Percentiles rank a stretch among this genome's conserved stretches.
These are phyloP conservation scores for Hipposideros armiger DNA, from an alignment of 2,113 vertebrate genomes.

Conservation along the genomic window DNA sequence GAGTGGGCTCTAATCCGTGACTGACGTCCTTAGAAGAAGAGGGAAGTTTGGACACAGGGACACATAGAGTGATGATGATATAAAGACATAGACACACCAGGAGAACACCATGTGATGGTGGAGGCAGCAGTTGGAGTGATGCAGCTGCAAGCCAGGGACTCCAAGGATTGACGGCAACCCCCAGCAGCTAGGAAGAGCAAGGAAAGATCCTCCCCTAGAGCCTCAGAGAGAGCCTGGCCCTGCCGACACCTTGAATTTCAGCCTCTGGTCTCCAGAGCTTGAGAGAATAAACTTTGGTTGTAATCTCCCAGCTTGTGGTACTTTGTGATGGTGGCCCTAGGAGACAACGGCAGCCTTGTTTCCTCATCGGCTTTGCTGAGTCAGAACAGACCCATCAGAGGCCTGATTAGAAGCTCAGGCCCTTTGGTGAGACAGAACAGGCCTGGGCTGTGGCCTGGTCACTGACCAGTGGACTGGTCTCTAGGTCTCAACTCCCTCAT, in stretches of 20 bases:
- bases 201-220: not conserved
- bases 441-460: not conserved
- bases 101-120: not conserved
- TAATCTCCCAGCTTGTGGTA: not conserved
- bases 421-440: not conserved
- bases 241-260: not conserved
- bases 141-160: not conserved
- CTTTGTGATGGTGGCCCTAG: not conserved
- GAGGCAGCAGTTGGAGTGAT: not conserved
- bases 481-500: not conserved
- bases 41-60: not conserved
- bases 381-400: not conserved
- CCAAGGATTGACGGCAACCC: not conserved
- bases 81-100: not conserved
- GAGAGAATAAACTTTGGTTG: not conserved
- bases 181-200: not conserved
- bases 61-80: not conserved
- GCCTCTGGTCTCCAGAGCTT: not conserved
- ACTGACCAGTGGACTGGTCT: not conserved
- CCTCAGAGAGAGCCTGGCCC: not conserved
- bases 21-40: not conserved
- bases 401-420: not conserved
- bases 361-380: not conserved
- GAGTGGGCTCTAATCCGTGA: not conserved
- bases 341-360: not conserved